A percentile compares a stretch with the other conserved stretches of the same genome.
Conservation (phyloP, 2,888 invertebrate species). For the Blastobasis adustella region DNA sequence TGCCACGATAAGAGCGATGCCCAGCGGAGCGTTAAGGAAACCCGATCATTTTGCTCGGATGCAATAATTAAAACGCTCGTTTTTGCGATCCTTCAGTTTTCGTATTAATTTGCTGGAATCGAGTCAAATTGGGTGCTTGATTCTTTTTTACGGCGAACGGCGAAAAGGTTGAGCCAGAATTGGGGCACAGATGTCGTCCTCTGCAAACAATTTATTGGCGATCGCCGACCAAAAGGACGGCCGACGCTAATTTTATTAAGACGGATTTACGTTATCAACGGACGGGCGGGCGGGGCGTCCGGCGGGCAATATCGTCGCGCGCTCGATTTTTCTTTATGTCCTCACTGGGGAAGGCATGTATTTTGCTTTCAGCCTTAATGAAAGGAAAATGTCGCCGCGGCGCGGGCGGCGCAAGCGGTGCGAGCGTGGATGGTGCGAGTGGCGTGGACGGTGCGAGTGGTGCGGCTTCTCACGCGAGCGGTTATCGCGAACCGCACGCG, state of each 20-base stretch:
- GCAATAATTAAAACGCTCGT: neutral
- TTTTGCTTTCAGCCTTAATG: too few relatives aligned
- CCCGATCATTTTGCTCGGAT: neutral
- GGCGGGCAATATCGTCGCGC: neutral
- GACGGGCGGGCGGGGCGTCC: neutral
- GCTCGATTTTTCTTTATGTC: too few relatives aligned
- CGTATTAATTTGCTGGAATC: conserved; percentile 1
- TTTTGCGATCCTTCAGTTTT: neutral
- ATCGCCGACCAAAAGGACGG: neutral
- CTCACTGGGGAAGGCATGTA: too few relatives aligned
- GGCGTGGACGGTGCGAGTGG: neutral
- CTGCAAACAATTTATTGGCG: conserved; percentile 1
- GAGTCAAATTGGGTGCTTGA: neutral
- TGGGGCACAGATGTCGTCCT: conserved; percentile 1
- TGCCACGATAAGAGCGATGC: too few relatives aligned
- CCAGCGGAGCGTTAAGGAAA: too few relatives aligned
- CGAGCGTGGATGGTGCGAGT: neutral
- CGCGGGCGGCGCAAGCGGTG: too few relatives aligned
- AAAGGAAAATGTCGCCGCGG: too few relatives aligned
- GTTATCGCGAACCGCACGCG: neutral
- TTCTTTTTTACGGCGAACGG: neutral
- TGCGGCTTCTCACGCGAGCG: neutral
- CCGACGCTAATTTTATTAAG: neutral
- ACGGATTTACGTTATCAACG: neutral
- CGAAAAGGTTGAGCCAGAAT: neutral